A percentile compares a stretch with the other conserved stretches of the same genome.
These are phyloP conservation scores for Benitochromis conjunctus DNA, from an alignment of 2,113 vertebrate species.

Conservation along the genomic window DNA sequence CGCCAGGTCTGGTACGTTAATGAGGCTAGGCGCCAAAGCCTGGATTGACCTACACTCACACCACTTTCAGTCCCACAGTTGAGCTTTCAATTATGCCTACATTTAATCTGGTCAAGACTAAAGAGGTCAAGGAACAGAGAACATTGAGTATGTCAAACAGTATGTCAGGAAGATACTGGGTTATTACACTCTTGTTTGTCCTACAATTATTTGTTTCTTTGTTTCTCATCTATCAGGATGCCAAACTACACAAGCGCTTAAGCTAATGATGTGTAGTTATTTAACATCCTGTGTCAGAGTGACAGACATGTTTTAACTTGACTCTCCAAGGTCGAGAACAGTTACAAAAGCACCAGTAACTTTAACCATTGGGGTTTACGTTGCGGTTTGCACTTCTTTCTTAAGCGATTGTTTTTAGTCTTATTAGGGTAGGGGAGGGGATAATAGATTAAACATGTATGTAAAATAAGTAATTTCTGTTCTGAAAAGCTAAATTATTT, in stretches of 20 bases:
- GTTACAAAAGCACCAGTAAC: background rate
- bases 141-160: background rate
- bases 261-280: background rate
- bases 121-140: background rate
- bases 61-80: background rate
- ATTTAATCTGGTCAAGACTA: background rate
- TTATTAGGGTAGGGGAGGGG: background rate
- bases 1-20: conserved; percentile 90
- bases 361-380: background rate
- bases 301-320: background rate
- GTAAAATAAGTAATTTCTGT: too few species aligned
- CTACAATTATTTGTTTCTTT: background rate
- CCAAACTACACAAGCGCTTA: background rate
- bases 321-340: background rate
- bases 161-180: background rate
- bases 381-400: background rate
- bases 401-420: background rate
- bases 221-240: background rate
- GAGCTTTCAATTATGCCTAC: background rate
- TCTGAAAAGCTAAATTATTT: background rate
- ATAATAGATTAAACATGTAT: too few species aligned
- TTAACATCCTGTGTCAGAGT: background rate
- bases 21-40: conserved; percentile 23
- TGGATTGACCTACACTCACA: conserved; percentile 31
- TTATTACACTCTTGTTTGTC: background rate